phyloP scores from a whole-genome alignment of 2,797 vertebrate species.

The Sylvia borin region DNA sequence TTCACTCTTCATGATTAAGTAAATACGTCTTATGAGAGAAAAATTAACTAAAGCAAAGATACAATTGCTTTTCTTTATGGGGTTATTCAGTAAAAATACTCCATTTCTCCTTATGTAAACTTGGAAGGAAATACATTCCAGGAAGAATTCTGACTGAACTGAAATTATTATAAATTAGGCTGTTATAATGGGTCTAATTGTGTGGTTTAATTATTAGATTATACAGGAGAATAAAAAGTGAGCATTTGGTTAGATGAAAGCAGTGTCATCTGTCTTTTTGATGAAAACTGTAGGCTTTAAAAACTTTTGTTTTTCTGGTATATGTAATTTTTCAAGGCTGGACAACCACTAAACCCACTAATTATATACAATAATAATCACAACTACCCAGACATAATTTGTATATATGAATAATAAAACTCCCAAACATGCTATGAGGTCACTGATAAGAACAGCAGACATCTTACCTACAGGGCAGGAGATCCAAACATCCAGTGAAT shows the following conservation, averaged over 20 bases:
- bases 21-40: slow-evolving; percentile 32
- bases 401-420: not conserved
- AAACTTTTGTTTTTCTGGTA: not conserved
- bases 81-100: slow-evolving; percentile 57
- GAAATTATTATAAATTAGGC: slow-evolving; percentile 49
- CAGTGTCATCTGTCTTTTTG: not conserved
- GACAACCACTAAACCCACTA: not conserved
- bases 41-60: slow-evolving; percentile 52
- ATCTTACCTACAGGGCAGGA: not conserved
- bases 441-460: not conserved
- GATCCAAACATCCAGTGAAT: not conserved
- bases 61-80: slow-evolving; percentile 40
- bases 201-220: slow-evolving; percentile 60
- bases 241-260: slow-evolving; percentile 37
- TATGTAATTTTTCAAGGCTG: not conserved
- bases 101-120: slow-evolving; percentile 55
- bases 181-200: slow-evolving; percentile 14
- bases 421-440: not conserved
- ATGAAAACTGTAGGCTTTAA: not conserved
- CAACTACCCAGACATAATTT: not conserved
- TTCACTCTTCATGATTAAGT: slow-evolving; percentile 48
- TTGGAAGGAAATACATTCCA: slow-evolving; percentile 61
- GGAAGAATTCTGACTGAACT: slow-evolving; percentile 32
- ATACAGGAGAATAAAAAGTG: not conserved
- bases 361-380: not conserved